A percentile compares a stretch with the other conserved stretches of the same genome.
Conservation (phyloP, 2,113 vertebrate genomes). For the Trematomus loennbergii region DNA sequence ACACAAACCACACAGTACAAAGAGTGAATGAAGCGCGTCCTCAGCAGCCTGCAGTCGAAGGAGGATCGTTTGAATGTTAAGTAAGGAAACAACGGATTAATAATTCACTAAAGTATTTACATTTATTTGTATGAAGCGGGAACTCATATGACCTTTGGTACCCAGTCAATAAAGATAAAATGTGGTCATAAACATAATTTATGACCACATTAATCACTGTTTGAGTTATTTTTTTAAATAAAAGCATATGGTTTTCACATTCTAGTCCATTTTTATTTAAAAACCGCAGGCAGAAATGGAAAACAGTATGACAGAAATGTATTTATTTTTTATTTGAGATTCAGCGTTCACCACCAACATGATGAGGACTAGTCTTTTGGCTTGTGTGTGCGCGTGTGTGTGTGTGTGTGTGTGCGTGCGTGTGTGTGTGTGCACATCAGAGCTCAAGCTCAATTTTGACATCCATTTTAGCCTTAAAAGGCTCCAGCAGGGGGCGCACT, state of each 20-base stretch:
- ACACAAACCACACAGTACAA: too few species aligned
- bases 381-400: conserved; percentile 18
- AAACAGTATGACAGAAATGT: neutral
- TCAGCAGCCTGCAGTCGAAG: neutral
- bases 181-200: neutral
- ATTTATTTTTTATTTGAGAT: conserved; percentile 46
- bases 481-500: conserved; percentile 86
- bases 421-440: conserved; percentile 65
- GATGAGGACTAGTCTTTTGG: neutral
- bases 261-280: neutral
- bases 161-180: neutral
- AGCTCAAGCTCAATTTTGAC: conserved; percentile 91
- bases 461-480: conserved; percentile 88
- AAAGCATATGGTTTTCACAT: neutral
- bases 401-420: neutral
- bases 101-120: neutral
- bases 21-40: neutral
- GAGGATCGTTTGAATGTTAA: neutral
- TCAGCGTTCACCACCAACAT: neutral
- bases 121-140: neutral
- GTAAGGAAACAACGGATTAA: conserved; percentile 1
- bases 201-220: neutral
- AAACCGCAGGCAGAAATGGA: neutral
- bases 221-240: neutral
- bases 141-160: conserved; percentile 16